Evolutionary conservation across 2,888 invertebrate species (phyloP).

Genomic region (Crepidodera aurea): DNA sequence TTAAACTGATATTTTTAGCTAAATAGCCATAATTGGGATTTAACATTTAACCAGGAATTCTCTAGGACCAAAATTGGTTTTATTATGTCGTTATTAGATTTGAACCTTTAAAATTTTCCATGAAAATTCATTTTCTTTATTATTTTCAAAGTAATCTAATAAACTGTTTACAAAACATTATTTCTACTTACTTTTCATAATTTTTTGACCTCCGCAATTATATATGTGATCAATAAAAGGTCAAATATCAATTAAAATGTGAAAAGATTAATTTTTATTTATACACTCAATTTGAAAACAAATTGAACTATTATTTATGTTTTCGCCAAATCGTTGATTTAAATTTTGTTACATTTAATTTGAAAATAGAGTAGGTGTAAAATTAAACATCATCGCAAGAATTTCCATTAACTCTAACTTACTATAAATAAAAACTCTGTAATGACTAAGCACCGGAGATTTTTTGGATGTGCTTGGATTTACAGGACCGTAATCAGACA

Average conservation of each 20-base stretch:
- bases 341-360: slow-evolving; percentile 14
- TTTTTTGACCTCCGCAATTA: too few relatives aligned
- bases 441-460: background rate
- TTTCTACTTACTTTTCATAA: too few relatives aligned
- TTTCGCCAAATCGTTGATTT: background rate
- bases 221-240: background rate
- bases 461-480: background rate
- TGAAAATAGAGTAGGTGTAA: slow-evolving; percentile 8
- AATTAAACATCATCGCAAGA: slow-evolving; percentile 3
- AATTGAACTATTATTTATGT: slow-evolving; percentile 4
- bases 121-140: too few relatives aligned
- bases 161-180: too few relatives aligned
- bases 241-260: slow-evolving; percentile 2
- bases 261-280: slow-evolving; percentile 16
- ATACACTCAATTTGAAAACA: slow-evolving; percentile 16
- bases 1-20: too few relatives aligned
- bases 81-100: too few relatives aligned
- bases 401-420: background rate
- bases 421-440: slow-evolving; percentile 7
- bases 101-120: too few relatives aligned
- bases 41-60: too few relatives aligned
- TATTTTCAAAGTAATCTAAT: too few relatives aligned
- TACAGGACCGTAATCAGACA: background rate
- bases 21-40: too few relatives aligned
- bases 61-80: too few relatives aligned